Conservation (phyloP, 2,797 vertebrate species). For the Lutjanus argentimaculatus region DNA sequence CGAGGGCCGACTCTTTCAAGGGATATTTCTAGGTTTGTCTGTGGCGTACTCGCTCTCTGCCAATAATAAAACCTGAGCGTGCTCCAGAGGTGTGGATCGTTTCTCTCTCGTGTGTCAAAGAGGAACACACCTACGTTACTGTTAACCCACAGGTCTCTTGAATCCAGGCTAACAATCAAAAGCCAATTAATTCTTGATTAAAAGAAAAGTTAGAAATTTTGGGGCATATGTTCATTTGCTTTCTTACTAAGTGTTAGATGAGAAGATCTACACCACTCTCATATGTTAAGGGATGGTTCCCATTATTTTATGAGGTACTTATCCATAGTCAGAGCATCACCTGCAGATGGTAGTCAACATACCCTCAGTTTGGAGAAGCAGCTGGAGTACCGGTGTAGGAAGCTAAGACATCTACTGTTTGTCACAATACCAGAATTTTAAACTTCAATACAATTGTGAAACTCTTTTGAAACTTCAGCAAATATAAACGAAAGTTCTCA, state of each 20-base stretch:
- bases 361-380: too few species aligned
- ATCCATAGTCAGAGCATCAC: too few species aligned
- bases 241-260: not conserved
- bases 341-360: too few species aligned
- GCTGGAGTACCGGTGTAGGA: too few species aligned
- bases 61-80: constrained; percentile 42
- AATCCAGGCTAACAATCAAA: too few species aligned
- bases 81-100: constrained; percentile 3
- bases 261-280: not conserved
- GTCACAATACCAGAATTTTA: too few species aligned
- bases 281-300: not conserved
- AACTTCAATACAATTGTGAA: too few species aligned
- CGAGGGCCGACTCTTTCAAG: constrained; percentile 51
- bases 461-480: too few species aligned
- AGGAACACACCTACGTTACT: not conserved
- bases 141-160: not conserved
- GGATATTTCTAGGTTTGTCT: constrained; percentile 62
- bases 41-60: constrained; percentile 8
- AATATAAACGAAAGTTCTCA: too few species aligned
- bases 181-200: not conserved
- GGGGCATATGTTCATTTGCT: not conserved
- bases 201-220: not conserved
- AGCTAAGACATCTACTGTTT: too few species aligned
- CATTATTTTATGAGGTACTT: too few species aligned
- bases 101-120: not conserved